Conservation (phyloP, 2,797 vertebrate genomes). For the Hippocampus kuda region DNA sequence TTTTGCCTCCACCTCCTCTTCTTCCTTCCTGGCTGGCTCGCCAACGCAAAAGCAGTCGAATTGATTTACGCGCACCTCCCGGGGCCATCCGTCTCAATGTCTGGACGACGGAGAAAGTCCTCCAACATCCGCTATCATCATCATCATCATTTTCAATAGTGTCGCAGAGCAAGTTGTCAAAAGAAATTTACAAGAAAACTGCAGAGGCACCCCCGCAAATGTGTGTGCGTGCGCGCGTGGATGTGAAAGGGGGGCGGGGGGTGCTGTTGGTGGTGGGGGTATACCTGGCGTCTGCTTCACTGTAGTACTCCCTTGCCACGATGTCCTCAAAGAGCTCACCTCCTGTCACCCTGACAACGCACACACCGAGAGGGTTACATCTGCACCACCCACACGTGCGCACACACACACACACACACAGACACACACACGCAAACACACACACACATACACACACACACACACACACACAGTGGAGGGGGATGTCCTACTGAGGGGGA, state of each 20-base stretch:
- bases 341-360: slow-evolving; percentile 68
- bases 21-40: slow-evolving; percentile 16
- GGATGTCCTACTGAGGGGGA: slow-evolving; percentile 68
- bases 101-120: slow-evolving; percentile 9
- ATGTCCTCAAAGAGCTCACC: slow-evolving; percentile 98
- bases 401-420: no score
- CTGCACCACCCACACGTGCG: no score
- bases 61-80: slow-evolving; percentile 63
- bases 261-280: slow-evolving; percentile 23
- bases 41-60: slow-evolving; percentile 54
- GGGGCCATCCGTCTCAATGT: slow-evolving; percentile 33
- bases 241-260: slow-evolving; percentile 13
- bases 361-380: slow-evolving; percentile 20
- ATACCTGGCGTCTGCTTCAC: slow-evolving; percentile 94
- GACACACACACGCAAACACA: no score
- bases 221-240: background rate
- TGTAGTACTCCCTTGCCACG: slow-evolving; percentile 96
- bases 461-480: slow-evolving; percentile 24
- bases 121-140: background rate
- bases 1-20: slow-evolving; percentile 25
- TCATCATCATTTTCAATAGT: background rate
- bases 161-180: background rate
- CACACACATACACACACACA: no score
- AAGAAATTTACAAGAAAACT: background rate
- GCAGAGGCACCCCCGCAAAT: background rate